Conservation (phyloP, 2,888 invertebrate genomes). For the Xestia xanthographa region DNA sequence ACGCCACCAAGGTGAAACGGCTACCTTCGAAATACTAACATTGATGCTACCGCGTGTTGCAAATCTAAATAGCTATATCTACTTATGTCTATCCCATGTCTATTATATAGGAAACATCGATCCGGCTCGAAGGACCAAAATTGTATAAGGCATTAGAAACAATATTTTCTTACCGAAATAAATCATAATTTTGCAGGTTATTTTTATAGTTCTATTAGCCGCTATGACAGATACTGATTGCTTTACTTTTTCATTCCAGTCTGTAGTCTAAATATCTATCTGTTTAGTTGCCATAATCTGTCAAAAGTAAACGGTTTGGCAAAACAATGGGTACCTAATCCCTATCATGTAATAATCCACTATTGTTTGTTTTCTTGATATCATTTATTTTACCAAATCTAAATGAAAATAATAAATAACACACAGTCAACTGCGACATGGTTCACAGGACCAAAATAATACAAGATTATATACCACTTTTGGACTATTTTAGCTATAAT, state of each 20-base stretch:
- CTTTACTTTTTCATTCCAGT: neutral
- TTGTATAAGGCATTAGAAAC: neutral
- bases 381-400: conserved; percentile 3
- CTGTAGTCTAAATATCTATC: neutral
- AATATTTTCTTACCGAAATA: conserved; percentile 5
- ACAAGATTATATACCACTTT: conserved; percentile 3
- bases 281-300: conserved; percentile 1
- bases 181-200: neutral
- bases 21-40: conserved; percentile 44
- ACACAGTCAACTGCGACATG: neutral
- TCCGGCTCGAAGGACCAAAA: conserved; percentile 8
- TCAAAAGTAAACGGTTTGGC: neutral
- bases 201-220: conserved; percentile 14
- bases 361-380: neutral
- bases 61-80: conserved; percentile 47
- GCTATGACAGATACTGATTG: conserved; percentile 2
- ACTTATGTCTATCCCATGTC: neutral
- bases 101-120: conserved; percentile 12
- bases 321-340: conserved; percentile 9
- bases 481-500: conserved; percentile 18
- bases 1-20: conserved; percentile 51
- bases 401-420: neutral
- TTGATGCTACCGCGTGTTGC: conserved; percentile 39
- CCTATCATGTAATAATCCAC: neutral
- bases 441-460: conserved; percentile 17